phyloP scores from a whole-genome alignment of 2,113 vertebrate genomes.

The Myotis davidii region DNA sequence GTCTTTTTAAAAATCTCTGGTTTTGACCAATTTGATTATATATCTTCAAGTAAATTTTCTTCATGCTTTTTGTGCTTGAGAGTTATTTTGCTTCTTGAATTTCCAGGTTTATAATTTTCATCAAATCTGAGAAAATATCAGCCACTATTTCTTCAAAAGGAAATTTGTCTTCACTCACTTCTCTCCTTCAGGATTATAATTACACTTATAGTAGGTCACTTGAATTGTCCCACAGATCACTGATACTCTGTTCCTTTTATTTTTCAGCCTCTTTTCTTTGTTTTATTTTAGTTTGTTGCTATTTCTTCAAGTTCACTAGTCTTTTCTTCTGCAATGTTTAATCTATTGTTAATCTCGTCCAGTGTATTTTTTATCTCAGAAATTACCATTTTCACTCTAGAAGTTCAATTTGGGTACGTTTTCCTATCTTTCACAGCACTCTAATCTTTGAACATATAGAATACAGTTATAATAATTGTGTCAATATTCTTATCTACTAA shows the following conservation, averaged over 20 bases:
- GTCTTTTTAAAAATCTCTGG: not conserved
- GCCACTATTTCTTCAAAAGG: conserved; percentile 1
- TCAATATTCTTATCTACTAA: not conserved
- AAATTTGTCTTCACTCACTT: not conserved
- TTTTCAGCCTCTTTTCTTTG: not conserved
- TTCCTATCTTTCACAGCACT: not conserved
- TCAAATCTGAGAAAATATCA: not conserved
- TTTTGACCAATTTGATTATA: not conserved
- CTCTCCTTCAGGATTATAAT: not conserved
- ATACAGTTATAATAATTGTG: not conserved
- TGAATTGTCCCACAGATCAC: not conserved
- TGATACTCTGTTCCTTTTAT: not conserved
- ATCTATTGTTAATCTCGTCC: not conserved
- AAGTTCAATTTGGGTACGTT: not conserved
- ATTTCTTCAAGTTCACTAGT: not conserved
- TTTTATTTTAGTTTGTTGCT: conserved; percentile 29
- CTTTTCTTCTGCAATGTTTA: not conserved
- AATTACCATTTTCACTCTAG: not conserved
- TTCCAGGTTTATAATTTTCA: not conserved
- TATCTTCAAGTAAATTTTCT: not conserved
- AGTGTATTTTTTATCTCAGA: not conserved
- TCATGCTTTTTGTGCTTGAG: not conserved
- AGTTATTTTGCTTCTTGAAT: not conserved
- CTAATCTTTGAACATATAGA: not conserved
- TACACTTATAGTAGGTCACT: not conserved